Conservation (phyloP, 2,888 invertebrate species). For the Dusona sp. region DNA sequence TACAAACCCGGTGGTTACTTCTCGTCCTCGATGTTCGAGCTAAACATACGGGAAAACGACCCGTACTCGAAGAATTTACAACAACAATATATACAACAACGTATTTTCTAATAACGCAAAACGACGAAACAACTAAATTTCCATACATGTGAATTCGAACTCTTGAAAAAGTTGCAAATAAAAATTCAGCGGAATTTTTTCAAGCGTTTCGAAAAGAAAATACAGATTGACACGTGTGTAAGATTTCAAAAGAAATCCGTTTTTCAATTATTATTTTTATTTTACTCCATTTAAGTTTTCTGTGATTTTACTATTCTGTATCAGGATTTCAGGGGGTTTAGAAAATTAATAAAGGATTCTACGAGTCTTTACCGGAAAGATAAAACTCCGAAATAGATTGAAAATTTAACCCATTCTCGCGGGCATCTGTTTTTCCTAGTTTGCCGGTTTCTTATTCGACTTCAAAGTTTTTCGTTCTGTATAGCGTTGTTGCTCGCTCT, state of each 20-base stretch:
- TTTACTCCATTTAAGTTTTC: not conserved
- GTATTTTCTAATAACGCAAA: not conserved
- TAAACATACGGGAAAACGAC: constrained; percentile 71
- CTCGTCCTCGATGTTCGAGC: constrained; percentile 63
- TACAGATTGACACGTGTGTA: too few relatives aligned
- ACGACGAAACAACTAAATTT: constrained; percentile 9
- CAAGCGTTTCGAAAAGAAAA: too few relatives aligned
- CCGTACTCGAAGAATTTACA: constrained; percentile 56
- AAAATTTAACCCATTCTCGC: not conserved
- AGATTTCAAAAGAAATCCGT: too few relatives aligned
- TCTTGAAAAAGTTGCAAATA: not conserved
- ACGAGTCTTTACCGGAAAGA: not conserved
- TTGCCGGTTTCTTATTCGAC: not conserved
- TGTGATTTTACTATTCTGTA: not conserved
- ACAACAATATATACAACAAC: too few relatives aligned
- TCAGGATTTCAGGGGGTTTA: not conserved
- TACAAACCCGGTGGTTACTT: constrained; percentile 62
- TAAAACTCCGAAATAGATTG: not conserved
- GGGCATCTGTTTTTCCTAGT: not conserved
- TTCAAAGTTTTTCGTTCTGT: not conserved
- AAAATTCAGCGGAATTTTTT: not conserved
- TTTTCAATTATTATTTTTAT: not conserved
- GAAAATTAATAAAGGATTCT: not conserved
- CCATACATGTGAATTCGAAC: not conserved
- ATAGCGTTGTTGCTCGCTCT: constrained; percentile 1